These are phyloP conservation scores for Cromileptes altivelis DNA, from an alignment of 2,113 vertebrate species.

Conservation along the genomic window DNA sequence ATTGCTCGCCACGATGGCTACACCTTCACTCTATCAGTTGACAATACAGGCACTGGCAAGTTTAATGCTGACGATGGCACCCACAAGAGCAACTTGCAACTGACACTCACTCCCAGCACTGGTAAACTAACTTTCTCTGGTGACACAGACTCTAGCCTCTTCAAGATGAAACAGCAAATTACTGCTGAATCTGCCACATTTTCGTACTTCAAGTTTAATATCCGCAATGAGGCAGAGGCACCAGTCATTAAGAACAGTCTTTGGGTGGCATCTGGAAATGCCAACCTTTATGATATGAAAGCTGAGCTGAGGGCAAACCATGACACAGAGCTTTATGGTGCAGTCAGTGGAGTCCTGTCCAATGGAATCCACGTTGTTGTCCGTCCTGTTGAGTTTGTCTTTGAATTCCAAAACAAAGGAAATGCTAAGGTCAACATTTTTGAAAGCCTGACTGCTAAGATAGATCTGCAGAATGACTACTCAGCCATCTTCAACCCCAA, in stretches of 20 bases:
- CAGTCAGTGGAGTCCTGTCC: constrained; percentile 85
- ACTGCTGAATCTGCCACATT: constrained; percentile 82
- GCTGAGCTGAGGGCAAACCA: constrained; percentile 86
- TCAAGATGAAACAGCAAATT: constrained; percentile 88
- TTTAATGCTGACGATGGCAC: background rate
- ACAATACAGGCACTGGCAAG: constrained; percentile 17
- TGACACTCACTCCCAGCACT: constrained; percentile 76
- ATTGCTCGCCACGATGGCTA: constrained; percentile 4
- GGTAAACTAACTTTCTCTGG: constrained; percentile 81
- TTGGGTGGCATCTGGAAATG: constrained; percentile 83
- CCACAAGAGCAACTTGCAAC: constrained; percentile 83
- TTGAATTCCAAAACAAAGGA: constrained; percentile 87
- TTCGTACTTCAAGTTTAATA: constrained; percentile 79
- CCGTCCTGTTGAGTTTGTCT: constrained; percentile 80
- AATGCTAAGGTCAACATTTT: constrained; percentile 86
- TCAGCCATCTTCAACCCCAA: constrained; percentile 82
- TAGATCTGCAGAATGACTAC: constrained; percentile 92
- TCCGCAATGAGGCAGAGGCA: constrained; percentile 85
- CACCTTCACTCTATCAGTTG: constrained; percentile 2
- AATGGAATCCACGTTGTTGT: constrained; percentile 85
- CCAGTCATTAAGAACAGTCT: constrained; percentile 84
- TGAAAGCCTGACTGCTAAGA: constrained; percentile 86
- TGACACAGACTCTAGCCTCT: constrained; percentile 82
- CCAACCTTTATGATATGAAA: constrained; percentile 81
- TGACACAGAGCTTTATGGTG: constrained; percentile 85